A percentile compares a stretch with the other conserved stretches of the same genome.
These are phyloP conservation scores for Pristionchus entomophagus DNA, from an alignment of 2,888 invertebrate species.

Conservation along the genomic window DNA sequence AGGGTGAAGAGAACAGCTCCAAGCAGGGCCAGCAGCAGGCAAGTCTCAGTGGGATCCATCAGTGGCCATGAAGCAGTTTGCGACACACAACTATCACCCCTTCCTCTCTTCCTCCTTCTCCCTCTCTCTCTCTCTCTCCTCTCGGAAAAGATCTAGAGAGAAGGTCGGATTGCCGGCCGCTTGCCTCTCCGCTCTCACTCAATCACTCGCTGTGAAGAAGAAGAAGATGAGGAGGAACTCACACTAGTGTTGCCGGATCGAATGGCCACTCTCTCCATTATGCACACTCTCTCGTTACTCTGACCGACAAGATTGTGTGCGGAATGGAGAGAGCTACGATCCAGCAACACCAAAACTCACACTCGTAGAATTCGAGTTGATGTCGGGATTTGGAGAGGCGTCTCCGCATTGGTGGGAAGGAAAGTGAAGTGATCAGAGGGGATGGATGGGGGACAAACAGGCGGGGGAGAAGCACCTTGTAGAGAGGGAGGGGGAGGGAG, in stretches of 20 bases:
- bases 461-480: slow-evolving; percentile 19
- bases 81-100: not conserved
- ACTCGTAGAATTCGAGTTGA: slow-evolving; percentile 43
- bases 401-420: not conserved
- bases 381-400: slow-evolving; percentile 39
- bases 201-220: slow-evolving; percentile 8
- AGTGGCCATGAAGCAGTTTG: not conserved
- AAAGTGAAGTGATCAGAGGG: slow-evolving; percentile 20
- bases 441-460: not conserved
- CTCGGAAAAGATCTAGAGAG: slow-evolving; percentile 5
- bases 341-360: too few species aligned
- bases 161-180: slow-evolving; percentile 30
- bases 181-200: slow-evolving; percentile 13
- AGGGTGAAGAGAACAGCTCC: slow-evolving; percentile 40
- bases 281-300: too few species aligned
- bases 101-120: not conserved
- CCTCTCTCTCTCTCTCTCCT: slow-evolving; percentile 1
- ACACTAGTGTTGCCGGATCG: too few species aligned
- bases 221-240: too few species aligned
- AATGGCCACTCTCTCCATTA: too few species aligned
- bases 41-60: slow-evolving; percentile 39
- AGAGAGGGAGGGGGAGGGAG: not conserved
- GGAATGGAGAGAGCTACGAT: too few species aligned
- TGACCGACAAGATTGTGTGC: too few species aligned
- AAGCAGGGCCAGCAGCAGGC: slow-evolving; percentile 17